Conservation (phyloP, 1,140 invertebrate genomes). For the Dysdera silvatica region DNA sequence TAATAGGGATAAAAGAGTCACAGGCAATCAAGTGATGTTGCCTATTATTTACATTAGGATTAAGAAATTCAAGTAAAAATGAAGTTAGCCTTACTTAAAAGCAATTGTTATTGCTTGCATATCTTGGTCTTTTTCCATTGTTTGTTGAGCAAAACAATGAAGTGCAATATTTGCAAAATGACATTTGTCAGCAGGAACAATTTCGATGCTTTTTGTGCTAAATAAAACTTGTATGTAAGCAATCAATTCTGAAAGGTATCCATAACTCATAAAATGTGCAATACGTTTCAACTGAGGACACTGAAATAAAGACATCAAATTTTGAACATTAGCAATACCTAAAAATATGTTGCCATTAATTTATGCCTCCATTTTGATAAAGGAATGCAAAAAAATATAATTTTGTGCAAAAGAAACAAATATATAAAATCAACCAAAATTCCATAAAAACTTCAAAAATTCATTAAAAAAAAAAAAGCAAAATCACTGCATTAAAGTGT, state of each 20-base stretch:
- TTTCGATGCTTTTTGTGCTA: slow-evolving; percentile 49
- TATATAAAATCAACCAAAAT: neutral
- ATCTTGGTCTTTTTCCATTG: slow-evolving; percentile 45
- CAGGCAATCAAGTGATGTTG: too few species aligned
- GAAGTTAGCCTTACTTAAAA: slow-evolving; percentile 26
- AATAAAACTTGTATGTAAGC: slow-evolving; percentile 54
- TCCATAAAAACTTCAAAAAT: too few species aligned
- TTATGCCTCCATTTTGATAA: too few species aligned
- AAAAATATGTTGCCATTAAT: too few species aligned
- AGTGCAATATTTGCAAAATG: slow-evolving; percentile 61
- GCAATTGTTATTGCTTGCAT: slow-evolving; percentile 19
- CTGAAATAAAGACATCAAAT: slow-evolving; percentile 42
- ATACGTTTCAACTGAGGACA: slow-evolving; percentile 60
- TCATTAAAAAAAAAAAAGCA: neutral
- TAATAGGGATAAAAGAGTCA: too few species aligned
- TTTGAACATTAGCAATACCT: slow-evolving; percentile 9
- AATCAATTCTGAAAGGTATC: slow-evolving; percentile 59
- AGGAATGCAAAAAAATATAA: too few species aligned
- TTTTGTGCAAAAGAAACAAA: neutral
- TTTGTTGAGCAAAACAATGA: slow-evolving; percentile 57
- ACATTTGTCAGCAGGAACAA: slow-evolving; percentile 54
- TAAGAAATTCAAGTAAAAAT: too few species aligned
- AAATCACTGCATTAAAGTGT: too few species aligned
- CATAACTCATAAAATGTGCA: slow-evolving; percentile 62
- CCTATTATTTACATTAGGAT: too few species aligned